phyloP scores from a whole-genome alignment of 1,140 invertebrate genomes.

The Monochamus saltuarius region DNA sequence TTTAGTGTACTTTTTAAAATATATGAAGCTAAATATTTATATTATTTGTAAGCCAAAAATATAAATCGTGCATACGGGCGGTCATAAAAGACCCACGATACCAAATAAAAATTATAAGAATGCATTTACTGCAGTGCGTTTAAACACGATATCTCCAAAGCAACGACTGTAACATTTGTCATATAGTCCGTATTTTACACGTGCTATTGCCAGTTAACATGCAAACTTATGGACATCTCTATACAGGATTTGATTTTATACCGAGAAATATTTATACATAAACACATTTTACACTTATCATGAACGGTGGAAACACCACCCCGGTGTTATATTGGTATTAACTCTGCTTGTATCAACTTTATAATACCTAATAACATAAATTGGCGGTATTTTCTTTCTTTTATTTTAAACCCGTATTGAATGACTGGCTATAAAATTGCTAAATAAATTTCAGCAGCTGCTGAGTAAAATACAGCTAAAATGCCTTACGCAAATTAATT shows the following conservation, averaged over 20 bases:
- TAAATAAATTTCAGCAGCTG: no score
- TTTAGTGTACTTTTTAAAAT: neutral
- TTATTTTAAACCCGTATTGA: no score
- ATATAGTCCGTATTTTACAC: slow-evolving; percentile 22
- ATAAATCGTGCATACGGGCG: slow-evolving; percentile 2
- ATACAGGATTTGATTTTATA: slow-evolving; percentile 25
- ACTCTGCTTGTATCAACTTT: slow-evolving; percentile 7
- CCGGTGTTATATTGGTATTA: slow-evolving; percentile 19
- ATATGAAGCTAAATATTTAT: slow-evolving; percentile 9
- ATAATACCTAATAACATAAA: no score
- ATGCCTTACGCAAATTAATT: no score
- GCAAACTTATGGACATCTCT: slow-evolving; percentile 25
- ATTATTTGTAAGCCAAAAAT: neutral
- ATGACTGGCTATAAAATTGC: no score
- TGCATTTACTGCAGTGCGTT: slow-evolving; percentile 17
- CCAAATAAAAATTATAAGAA: slow-evolving; percentile 19
- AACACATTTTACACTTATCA: slow-evolving; percentile 18
- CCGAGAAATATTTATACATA: slow-evolving; percentile 20
- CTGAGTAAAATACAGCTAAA: no score
- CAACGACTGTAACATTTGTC: slow-evolving; percentile 18
- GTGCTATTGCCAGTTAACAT: slow-evolving; percentile 20
- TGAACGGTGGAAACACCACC: slow-evolving; percentile 17
- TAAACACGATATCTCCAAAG: slow-evolving; percentile 21
- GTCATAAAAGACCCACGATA: slow-evolving; percentile 13
- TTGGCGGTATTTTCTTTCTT: no score